These are phyloP conservation scores for Oplegnathus fasciatus DNA, from an alignment of 2,113 vertebrate species.

Conservation along the genomic window DNA sequence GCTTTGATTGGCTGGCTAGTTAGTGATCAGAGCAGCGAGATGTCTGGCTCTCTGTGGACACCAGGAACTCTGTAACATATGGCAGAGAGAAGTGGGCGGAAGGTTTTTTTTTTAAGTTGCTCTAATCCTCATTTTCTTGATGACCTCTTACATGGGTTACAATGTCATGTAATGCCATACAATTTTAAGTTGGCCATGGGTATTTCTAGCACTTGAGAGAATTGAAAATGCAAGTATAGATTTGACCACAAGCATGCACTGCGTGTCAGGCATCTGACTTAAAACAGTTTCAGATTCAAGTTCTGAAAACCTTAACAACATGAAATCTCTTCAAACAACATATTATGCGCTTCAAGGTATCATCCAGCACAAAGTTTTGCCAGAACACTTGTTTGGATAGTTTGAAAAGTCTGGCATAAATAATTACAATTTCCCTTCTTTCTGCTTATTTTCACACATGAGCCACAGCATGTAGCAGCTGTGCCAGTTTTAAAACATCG, in stretches of 20 bases:
- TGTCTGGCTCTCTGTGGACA: conserved; percentile 74
- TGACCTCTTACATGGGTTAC: conserved; percentile 78
- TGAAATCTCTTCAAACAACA: conserved; percentile 48
- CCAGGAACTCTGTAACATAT: conserved; percentile 66
- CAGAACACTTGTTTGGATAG: conserved; percentile 37
- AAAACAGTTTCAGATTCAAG: conserved; percentile 47
- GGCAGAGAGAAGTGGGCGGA: conserved; percentile 79
- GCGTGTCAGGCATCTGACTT: conserved; percentile 51
- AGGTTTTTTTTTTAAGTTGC: conserved; percentile 54
- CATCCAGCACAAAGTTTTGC: conserved; percentile 27
- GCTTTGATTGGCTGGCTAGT: conserved; percentile 81
- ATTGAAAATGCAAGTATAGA: conserved; percentile 65
- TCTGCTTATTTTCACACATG: not conserved
- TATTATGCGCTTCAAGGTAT: conserved; percentile 56
- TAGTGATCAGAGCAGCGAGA: conserved; percentile 72
- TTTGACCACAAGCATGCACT: conserved; percentile 70
- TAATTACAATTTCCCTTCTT: conserved; percentile 6
- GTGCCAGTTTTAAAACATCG: not conserved
- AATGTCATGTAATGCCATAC: conserved; percentile 71
- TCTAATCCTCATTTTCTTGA: conserved; percentile 71
- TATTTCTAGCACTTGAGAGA: conserved; percentile 64
- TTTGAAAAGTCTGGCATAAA: conserved; percentile 43
- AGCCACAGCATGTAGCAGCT: not conserved
- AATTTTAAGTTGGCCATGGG: conserved; percentile 71
- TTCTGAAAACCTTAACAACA: conserved; percentile 44